These are phyloP conservation scores for Coccyzus lansbergi DNA, from an alignment of 2,797 vertebrate genomes.

Conservation along the genomic window DNA sequence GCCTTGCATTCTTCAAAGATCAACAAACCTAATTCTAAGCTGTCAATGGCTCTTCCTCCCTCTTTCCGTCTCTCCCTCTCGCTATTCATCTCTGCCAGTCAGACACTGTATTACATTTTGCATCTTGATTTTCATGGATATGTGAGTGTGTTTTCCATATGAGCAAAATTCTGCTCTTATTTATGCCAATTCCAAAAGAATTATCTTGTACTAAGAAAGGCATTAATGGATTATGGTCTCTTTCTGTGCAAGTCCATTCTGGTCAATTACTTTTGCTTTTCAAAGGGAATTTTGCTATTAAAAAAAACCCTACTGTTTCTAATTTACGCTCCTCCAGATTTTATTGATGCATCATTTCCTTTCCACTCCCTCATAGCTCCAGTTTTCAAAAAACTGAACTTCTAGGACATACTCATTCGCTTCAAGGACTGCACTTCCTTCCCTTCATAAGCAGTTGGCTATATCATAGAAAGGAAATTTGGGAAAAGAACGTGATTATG, in stretches of 20 bases:
- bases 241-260: not conserved
- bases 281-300: not conserved
- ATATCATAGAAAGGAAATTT: not conserved
- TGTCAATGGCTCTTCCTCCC: not conserved
- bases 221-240: not conserved
- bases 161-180: not conserved
- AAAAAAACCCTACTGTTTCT: not conserved
- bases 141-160: not conserved
- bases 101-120: not conserved
- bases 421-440: not conserved
- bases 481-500: not conserved
- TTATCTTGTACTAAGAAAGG: not conserved
- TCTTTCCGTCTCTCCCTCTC: not conserved
- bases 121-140: slow-evolving; percentile 13
- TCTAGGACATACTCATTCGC: not conserved
- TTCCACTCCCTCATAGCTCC: not conserved
- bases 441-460: not conserved
- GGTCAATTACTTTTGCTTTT: not conserved
- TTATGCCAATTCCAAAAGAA: slow-evolving; percentile 1
- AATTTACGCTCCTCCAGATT: not conserved
- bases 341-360: not conserved
- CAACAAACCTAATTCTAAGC: slow-evolving; percentile 28
- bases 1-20: not conserved
- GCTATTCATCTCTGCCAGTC: not conserved
- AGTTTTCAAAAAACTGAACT: not conserved